A percentile compares a stretch with the other conserved stretches of the same genome.
phyloP scores from a whole-genome alignment of 2,888 invertebrate genomes.

The Crematogaster levior region DNA sequence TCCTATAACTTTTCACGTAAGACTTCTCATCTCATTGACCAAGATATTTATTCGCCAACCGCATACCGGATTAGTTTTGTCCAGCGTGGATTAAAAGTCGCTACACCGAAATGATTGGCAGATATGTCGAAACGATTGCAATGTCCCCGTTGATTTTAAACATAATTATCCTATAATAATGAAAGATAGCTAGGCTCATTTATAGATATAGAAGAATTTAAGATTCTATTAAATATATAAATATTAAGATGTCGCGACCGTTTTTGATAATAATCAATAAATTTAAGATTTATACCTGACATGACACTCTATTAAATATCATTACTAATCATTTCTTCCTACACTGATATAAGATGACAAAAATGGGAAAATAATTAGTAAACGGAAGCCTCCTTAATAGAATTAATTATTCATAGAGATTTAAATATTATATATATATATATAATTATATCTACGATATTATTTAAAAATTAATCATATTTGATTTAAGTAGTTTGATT shows the following conservation, averaged over 20 bases:
- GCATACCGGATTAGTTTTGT: constrained; percentile 27
- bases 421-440: neutral
- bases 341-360: neutral
- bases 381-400: neutral
- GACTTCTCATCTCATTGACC: neutral
- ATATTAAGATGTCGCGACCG: no score
- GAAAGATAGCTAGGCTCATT: neutral
- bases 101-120: constrained; percentile 12
- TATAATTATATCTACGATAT: no score
- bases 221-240: no score
- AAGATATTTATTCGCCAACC: constrained; percentile 1
- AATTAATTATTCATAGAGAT: neutral
- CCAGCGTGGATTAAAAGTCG: constrained; percentile 16
- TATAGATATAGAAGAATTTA: neutral
- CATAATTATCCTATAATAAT: neutral
- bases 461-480: no score
- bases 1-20: constrained; percentile 6
- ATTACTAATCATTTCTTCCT: constrained; percentile 1
- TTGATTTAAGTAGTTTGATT: no score
- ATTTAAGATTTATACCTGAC: no score
- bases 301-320: no score
- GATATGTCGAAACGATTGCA: neutral
- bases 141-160: constrained; percentile 16
- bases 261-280: no score
- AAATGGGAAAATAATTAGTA: neutral